Evolutionary conservation across 2,797 vertebrate species (phyloP).

Genomic region (Crax fasciolata): DNA sequence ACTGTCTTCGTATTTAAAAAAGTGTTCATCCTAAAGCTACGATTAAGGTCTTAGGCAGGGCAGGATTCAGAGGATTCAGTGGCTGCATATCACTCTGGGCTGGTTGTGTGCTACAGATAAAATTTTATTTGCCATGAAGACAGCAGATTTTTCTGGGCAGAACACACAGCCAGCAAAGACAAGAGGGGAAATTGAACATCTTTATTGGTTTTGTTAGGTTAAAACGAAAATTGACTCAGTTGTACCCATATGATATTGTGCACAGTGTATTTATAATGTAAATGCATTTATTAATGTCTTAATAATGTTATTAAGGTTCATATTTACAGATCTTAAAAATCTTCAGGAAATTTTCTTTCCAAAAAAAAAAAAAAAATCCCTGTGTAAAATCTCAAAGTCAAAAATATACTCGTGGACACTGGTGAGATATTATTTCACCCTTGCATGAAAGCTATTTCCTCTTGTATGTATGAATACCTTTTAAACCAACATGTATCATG

Average conservation of each 20-base stretch:
- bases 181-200: neutral
- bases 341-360: rapidly evolving
- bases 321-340: neutral
- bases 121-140: neutral
- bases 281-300: neutral
- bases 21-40: neutral
- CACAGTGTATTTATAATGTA: neutral
- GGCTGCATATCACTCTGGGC: rapidly evolving
- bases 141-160: neutral
- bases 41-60: conserved; percentile 34
- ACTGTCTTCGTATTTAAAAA: neutral
- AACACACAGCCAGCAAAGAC: neutral
- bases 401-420: rapidly evolving
- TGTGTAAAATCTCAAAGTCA: neutral
- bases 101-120: neutral
- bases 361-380: no score
- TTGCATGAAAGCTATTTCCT: neutral
- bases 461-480: neutral
- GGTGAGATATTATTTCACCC: neutral
- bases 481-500: rapidly evolving
- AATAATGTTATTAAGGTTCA: neutral
- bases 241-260: neutral
- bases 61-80: neutral
- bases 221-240: neutral
- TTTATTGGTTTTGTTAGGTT: neutral